These are phyloP conservation scores for Plectropomus leopardus DNA, from an alignment of 2,113 vertebrate genomes.

Conservation along the genomic window DNA sequence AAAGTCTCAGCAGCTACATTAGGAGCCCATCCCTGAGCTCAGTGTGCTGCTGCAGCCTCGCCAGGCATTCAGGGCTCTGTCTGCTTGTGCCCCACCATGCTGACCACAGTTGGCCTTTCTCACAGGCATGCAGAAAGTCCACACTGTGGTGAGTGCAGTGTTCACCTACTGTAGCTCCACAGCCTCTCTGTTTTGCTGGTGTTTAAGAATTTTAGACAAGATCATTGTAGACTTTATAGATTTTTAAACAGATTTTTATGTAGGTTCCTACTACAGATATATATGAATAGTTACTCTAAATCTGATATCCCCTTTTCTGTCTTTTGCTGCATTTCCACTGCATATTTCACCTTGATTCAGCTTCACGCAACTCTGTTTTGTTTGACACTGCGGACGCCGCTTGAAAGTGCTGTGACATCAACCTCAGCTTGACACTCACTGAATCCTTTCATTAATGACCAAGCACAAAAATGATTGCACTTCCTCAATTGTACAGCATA, in stretches of 20 bases:
- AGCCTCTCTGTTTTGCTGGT: background rate
- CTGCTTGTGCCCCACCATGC: conserved; percentile 33
- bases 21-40: conserved; percentile 58
- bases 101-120: conserved; percentile 43
- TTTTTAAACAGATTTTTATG: background rate
- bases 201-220: background rate
- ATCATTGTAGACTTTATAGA: background rate
- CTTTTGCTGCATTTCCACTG: too few relatives aligned
- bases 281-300: background rate
- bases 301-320: background rate
- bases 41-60: conserved; percentile 47
- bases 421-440: too few relatives aligned
- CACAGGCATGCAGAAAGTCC: conserved; percentile 21
- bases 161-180: conserved; percentile 25
- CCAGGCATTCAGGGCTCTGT: conserved; percentile 47
- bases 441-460: too few relatives aligned
- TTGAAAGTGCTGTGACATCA: too few relatives aligned
- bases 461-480: too few relatives aligned
- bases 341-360: too few relatives aligned
- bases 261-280: background rate
- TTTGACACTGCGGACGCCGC: too few relatives aligned
- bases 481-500: too few relatives aligned
- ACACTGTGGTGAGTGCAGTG: conserved; percentile 13
- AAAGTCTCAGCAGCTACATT: conserved; percentile 66
- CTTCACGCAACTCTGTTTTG: too few relatives aligned